Percentiles rank a stretch among this genome's conserved stretches.
Conservation (phyloP, 30 jellyfish, hydroid and myxozoan genomes). For the Nemopilema nomurai region DNA sequence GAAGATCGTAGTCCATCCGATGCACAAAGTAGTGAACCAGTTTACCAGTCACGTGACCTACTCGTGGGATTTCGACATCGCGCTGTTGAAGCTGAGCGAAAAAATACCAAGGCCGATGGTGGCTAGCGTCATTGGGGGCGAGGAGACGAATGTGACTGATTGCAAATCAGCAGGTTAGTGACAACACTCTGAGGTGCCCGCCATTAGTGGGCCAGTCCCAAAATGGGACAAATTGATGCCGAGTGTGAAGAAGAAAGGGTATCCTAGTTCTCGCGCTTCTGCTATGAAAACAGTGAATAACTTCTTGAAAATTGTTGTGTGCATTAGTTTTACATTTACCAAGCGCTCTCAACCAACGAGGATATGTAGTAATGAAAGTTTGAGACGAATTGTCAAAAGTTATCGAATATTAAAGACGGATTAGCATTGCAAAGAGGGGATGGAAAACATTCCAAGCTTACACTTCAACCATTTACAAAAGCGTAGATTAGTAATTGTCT, state of each 20-base stretch:
- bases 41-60: background rate
- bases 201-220: background rate
- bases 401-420: too few species aligned
- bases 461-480: too few species aligned
- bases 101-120: background rate
- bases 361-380: too few species aligned
- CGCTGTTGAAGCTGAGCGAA: slow-evolving; percentile 30
- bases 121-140: background rate
- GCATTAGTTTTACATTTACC: background rate
- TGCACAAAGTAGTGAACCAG: background rate
- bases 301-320: background rate
- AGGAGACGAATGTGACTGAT: background rate
- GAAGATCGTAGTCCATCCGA: slow-evolving; percentile 31
- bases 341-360: too few species aligned
- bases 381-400: too few species aligned
- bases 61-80: slow-evolving; percentile 53
- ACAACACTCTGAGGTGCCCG: background rate
- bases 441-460: too few species aligned
- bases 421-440: too few species aligned
- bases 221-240: too few species aligned
- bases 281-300: background rate
- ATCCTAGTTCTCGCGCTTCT: too few species aligned
- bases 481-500: too few species aligned
- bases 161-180: slow-evolving; percentile 58
- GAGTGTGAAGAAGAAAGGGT: background rate